A percentile compares a stretch with the other conserved stretches of the same genome.
Evolutionary conservation across 2,797 vertebrate genomes (phyloP).

Genomic region (Myotis myotis): DNA sequence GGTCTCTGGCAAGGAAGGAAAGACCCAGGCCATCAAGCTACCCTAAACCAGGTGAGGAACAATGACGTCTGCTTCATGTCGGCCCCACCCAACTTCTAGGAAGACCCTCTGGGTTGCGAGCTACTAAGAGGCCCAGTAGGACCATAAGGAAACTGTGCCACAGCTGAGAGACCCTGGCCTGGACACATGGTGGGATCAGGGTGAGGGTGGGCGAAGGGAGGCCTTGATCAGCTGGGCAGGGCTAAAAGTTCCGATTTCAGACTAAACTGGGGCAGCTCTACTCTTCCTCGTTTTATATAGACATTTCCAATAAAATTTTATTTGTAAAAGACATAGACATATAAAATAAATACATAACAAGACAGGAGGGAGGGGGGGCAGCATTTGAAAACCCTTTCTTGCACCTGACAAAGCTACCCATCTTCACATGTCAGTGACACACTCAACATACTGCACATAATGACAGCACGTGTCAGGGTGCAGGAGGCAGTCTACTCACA

Average conservation of each 20-base stretch:
- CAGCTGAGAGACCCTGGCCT: neutral
- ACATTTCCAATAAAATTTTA: neutral
- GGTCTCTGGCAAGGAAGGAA: neutral
- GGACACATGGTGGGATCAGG: neutral
- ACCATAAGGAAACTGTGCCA: neutral
- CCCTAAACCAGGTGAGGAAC: neutral
- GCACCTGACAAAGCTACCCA: neutral
- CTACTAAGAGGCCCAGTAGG: neutral
- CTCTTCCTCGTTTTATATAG: neutral
- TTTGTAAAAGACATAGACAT: neutral
- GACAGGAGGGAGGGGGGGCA: neutral
- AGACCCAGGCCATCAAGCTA: neutral
- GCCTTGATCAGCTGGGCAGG: too few relatives aligned
- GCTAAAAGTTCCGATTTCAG: neutral
- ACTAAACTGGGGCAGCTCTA: neutral
- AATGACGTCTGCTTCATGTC: neutral
- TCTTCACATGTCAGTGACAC: neutral
- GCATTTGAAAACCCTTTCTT: neutral
- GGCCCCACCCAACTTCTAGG: neutral
- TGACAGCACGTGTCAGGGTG: neutral
- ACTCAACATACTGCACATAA: fast-evolving
- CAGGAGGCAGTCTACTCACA: neutral
- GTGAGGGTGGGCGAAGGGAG: fast-evolving
- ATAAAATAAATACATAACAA: neutral
- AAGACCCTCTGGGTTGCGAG: neutral